A percentile compares a stretch with the other conserved stretches of the same genome.
Evolutionary conservation across 2,797 vertebrate genomes (phyloP).

Genomic region (Urocyon cinereoargenteus): DNA sequence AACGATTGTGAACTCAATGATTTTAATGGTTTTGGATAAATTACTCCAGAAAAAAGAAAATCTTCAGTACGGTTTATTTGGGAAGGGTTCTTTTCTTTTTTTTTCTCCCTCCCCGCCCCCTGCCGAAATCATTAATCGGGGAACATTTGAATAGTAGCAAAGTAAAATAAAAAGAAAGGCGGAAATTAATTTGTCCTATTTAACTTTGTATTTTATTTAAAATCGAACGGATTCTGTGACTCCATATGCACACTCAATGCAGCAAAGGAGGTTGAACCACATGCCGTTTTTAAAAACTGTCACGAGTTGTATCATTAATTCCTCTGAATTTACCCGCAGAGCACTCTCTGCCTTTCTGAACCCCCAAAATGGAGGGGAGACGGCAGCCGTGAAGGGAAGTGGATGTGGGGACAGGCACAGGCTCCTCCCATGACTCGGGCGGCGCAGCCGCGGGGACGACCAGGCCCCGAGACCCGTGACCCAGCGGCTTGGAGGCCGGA

Average conservation of each 20-base stretch:
- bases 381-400: neutral
- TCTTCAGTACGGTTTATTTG: neutral
- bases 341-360: fast-evolving
- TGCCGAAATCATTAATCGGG: neutral
- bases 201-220: neutral
- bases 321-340: neutral
- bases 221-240: too few relatives aligned
- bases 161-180: neutral
- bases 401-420: neutral
- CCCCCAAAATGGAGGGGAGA: too few relatives aligned
- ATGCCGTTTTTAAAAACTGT: neutral
- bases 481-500: neutral
- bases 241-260: too few relatives aligned
- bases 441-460: neutral
- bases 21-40: slow-evolving; percentile 33
- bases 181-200: neutral
- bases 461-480: neutral
- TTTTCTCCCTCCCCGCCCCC: too few relatives aligned
- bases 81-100: neutral
- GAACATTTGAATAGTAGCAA: neutral
- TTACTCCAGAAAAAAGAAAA: slow-evolving; percentile 18
- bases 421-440: neutral
- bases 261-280: neutral
- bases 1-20: neutral
- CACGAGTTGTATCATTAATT: neutral